These are phyloP conservation scores for Drosophila kokeensis DNA, from an alignment of 2,888 invertebrate species.

Conservation along the genomic window DNA sequence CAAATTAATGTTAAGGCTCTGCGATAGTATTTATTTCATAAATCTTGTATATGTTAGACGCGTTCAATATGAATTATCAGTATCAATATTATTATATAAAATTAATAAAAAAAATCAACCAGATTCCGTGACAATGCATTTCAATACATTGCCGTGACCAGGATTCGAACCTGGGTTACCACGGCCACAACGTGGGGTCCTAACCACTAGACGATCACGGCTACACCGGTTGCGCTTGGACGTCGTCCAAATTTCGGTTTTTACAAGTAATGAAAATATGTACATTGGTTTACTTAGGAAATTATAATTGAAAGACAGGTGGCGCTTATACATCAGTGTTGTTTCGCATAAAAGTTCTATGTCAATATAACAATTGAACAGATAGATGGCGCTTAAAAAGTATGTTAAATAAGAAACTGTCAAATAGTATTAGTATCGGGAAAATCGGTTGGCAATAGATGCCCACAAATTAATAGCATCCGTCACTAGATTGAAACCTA, in stretches of 20 bases:
- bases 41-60: not conserved
- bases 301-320: conserved; percentile 18
- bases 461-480: not conserved
- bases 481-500: not conserved
- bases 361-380: not conserved
- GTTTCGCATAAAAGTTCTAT: not conserved
- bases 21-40: not conserved
- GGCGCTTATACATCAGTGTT: conserved; percentile 10
- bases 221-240: conserved; percentile 39
- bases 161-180: conserved; percentile 85
- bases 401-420: not conserved
- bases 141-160: conserved; percentile 77
- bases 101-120: not conserved
- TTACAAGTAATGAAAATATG: conserved; percentile 1
- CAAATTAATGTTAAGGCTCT: not conserved
- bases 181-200: conserved; percentile 85
- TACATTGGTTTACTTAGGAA: not conserved
- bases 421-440: not conserved
- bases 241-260: conserved; percentile 86
- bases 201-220: conserved; percentile 85
- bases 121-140: conserved; percentile 78
- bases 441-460: not conserved
- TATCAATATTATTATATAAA: not conserved
- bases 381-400: not conserved
- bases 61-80: not conserved